These are phyloP conservation scores for Delichon dasypus DNA, from an alignment of 2,797 vertebrate species.

Conservation along the genomic window DNA sequence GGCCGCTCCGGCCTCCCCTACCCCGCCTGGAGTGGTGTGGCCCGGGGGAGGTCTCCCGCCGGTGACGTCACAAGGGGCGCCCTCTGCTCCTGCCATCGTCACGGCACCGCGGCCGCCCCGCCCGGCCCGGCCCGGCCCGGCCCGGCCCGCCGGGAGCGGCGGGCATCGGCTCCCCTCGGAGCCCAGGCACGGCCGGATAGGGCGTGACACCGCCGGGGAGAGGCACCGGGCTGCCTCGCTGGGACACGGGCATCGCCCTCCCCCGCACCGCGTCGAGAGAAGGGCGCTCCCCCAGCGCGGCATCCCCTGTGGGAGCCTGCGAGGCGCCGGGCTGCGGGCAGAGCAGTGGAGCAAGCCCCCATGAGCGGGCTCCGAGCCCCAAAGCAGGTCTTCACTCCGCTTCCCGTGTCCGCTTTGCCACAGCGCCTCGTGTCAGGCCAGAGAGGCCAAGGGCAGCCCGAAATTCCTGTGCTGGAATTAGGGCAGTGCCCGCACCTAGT, in stretches of 20 bases:
- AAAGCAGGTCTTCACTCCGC: not conserved
- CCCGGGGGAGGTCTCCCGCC: not conserved
- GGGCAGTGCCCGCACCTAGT: not conserved
- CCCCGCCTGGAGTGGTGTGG: not conserved
- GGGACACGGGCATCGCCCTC: rapidly evolving
- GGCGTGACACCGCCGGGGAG: too few species aligned
- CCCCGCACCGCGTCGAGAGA: too few species aligned
- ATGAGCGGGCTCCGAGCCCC: too few species aligned
- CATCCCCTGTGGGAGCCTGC: not conserved
- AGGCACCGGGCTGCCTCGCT: not conserved
- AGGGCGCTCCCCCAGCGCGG: not conserved
- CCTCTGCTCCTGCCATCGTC: not conserved
- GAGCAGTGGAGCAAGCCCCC: rapidly evolving
- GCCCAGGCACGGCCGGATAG: rapidly evolving
- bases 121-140: too few species aligned
- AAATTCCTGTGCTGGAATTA: not conserved
- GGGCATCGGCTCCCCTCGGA: not conserved
- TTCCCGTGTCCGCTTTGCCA: not conserved
- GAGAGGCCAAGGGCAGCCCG: not conserved
- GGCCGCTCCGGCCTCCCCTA: rapidly evolving
- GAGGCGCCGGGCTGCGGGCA: not conserved
- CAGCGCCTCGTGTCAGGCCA: too few species aligned
- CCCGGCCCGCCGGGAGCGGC: too few species aligned
- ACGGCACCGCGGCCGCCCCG: rapidly evolving
- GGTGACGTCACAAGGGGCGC: not conserved